Percentiles rank a stretch among this genome's conserved stretches.
phyloP scores from a whole-genome alignment of 2,888 invertebrate genomes.

The Thereva unica region DNA sequence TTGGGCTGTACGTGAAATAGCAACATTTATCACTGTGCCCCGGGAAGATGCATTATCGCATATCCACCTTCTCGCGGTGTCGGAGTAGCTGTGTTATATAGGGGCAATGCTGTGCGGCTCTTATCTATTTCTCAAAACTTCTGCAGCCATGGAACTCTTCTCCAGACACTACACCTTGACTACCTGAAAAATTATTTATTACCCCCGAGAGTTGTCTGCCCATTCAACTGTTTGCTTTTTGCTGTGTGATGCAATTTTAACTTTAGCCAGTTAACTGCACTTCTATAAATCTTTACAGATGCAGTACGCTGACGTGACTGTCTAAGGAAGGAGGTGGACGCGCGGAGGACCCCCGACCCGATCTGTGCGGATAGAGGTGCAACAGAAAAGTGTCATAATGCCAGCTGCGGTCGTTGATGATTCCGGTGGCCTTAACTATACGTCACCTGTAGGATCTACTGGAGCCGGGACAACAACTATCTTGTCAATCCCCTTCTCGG shows the following conservation, averaged over 20 bases:
- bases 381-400: constrained; percentile 21
- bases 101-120: constrained; percentile 14
- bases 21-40: constrained; percentile 35
- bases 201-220: constrained; percentile 22
- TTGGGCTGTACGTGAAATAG: constrained; percentile 31
- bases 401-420: constrained; percentile 37
- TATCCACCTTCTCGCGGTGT: constrained; percentile 16
- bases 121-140: constrained; percentile 19
- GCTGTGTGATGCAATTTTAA: constrained; percentile 15
- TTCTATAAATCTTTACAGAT: constrained; percentile 31
- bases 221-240: constrained; percentile 31
- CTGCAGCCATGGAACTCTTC: not conserved
- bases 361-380: not conserved
- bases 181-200: constrained; percentile 39
- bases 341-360: too few relatives aligned
- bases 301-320: constrained; percentile 22
- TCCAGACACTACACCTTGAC: constrained; percentile 23
- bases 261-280: constrained; percentile 18
- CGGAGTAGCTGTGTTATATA: not conserved
- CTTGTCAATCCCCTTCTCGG: constrained; percentile 30
- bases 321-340: constrained; percentile 11
- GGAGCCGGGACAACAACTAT: constrained; percentile 15
- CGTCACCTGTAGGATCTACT: constrained; percentile 19
- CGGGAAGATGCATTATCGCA: constrained; percentile 32
- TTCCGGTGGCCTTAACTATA: constrained; percentile 34